Base-by-base conservation (phyloP, 2,113 vertebrate genomes). In the Tachysurus fulvidraco region DNA sequence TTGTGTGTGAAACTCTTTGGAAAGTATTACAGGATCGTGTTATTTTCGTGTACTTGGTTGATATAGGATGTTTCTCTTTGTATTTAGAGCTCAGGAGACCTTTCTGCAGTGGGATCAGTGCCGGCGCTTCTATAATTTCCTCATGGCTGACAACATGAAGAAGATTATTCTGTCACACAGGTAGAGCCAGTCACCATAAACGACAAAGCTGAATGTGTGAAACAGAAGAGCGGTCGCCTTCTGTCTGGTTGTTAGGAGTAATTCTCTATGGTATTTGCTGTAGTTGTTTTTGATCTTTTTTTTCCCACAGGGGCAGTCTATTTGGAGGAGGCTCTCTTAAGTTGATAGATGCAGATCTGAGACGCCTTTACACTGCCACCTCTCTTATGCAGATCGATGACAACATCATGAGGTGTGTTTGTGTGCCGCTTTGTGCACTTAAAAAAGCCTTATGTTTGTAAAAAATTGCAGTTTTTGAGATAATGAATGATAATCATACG, bases 91-190 rank as follows among this genome's bases (percentile, higher is more conserved):
- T 81, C 98, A 99, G 94, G 97, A 99, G 94, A 99, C 98, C 78
- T 99, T 99, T 94, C 96, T 99, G 88, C 98, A 99, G 88, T 99
- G 98, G 98, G 98, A 99, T 91, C 98, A 98, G 50, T 99, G 97
- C 81, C 96, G 98, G 78, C 96, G 98, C 81, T 97, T 99, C 92
- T 99, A 99, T 91, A 99, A 99, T 94, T 99, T 99, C 91, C 97
- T 99, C 85, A 99, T 99, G 98, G 98, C 98, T 0, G 98, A 99
- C 93, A 99, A 99, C 95, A 97, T 99, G 98, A 99, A 99, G 95
- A 99, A 98, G 93, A 99, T 99, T 88, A 99, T 99, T 88, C 96
- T 99, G 41, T 98, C 97, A 2, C 98, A 99, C 95, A 98, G 97
- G 98, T 99, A 94, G 36, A 23, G 21, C 78, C 21, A 2, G 25